phyloP scores from a whole-genome alignment of 1,140 invertebrate species.

The Nomia melanderi region DNA sequence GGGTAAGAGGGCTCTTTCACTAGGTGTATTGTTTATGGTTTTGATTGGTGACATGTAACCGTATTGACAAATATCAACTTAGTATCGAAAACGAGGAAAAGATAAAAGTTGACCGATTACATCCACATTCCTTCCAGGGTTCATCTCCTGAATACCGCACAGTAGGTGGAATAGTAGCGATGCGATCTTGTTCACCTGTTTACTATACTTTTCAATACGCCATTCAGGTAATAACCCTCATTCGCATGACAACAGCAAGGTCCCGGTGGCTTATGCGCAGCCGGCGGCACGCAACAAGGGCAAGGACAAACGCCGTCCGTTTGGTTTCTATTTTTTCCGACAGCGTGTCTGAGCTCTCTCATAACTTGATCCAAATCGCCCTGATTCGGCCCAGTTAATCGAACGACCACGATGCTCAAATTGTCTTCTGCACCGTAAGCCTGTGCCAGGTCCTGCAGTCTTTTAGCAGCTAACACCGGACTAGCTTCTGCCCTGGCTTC shows the following conservation, averaged over 20 bases:
- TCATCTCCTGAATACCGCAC: too few relatives aligned
- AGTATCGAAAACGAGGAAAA: too few relatives aligned
- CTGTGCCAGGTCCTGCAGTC: constrained; percentile 90
- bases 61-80: too few relatives aligned
- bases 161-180: neutral
- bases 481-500: constrained; percentile 89
- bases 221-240: constrained; percentile 78
- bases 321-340: constrained; percentile 82
- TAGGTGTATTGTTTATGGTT: too few relatives aligned
- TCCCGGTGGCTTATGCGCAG: constrained; percentile 71
- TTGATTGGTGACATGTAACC: too few relatives aligned
- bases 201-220: constrained; percentile 76
- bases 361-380: constrained; percentile 87
- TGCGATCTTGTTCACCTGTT: constrained; percentile 64
- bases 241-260: constrained; percentile 75
- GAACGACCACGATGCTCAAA: constrained; percentile 88
- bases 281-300: constrained; percentile 73
- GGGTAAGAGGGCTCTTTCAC: too few relatives aligned
- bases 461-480: constrained; percentile 89
- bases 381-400: constrained; percentile 83
- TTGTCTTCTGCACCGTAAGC: constrained; percentile 91
- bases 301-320: constrained; percentile 79
- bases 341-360: constrained; percentile 87
- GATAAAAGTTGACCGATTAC: too few relatives aligned
- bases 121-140: too few relatives aligned